Percentiles rank a stretch among this genome's conserved stretches.
phyloP scores from a whole-genome alignment of 92 coral and sea anemone species.

The Desmophyllum pertusum region DNA sequence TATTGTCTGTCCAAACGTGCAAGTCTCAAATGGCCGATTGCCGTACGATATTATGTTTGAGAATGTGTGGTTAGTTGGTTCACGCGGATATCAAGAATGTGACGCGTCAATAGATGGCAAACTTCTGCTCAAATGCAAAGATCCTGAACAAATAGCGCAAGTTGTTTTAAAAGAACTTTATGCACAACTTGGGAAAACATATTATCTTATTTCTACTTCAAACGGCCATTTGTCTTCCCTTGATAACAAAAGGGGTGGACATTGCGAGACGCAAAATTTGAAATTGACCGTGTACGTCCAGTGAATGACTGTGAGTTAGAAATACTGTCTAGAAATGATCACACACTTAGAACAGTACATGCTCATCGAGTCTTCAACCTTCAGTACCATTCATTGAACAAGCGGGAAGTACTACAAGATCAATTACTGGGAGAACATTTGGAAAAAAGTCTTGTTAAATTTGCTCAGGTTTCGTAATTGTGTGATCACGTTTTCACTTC shows the following conservation, averaged over 20 bases:
- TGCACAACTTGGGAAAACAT: conserved; percentile 46
- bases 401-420: neutral
- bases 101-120: conserved; percentile 59
- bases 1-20: conserved; percentile 28
- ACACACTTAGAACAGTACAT: neutral
- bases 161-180: conserved; percentile 32
- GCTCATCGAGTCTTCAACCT: neutral
- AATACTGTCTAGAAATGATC: neutral
- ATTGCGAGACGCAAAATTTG: conserved; percentile 48
- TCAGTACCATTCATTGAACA: neutral
- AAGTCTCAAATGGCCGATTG: neutral
- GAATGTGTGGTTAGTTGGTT: conserved; percentile 61
- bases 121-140: conserved; percentile 47
- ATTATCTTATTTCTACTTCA: conserved; percentile 65
- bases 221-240: conserved; percentile 48
- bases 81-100: conserved; percentile 38
- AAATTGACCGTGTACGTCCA: conserved; percentile 52
- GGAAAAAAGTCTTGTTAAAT: neutral
- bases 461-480: too few relatives aligned
- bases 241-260: conserved; percentile 50
- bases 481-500: too few relatives aligned
- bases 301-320: neutral
- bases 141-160: conserved; percentile 42
- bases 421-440: neutral
- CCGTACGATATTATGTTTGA: conserved; percentile 55